Evolutionary conservation across 2,888 invertebrate genomes (phyloP), one percentile per base, ranked within the genome.

Genomic region (Fragum whitleyi): DNA sequence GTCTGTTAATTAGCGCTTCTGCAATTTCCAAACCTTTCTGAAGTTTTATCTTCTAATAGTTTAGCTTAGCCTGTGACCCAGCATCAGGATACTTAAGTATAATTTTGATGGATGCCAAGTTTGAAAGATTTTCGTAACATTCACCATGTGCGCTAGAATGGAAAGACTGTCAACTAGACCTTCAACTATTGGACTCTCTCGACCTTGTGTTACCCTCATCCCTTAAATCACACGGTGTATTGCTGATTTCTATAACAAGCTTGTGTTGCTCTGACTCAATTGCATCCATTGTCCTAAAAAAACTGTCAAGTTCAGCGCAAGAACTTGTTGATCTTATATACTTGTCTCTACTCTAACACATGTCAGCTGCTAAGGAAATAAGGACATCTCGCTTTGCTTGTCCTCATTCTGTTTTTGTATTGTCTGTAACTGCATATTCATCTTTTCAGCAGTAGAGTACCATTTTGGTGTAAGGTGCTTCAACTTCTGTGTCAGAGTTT

Each of bases 371-470:
- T 55, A 55, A 23, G 23, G 21, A 9, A 55, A 55, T 55, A n/a
- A 55, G 55, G 21, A n/a, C 23, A 23, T 21, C 55, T 21, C 55
- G n/a, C 23, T 55, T 23, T 21, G 55, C 23, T 23, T n/a, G n/a
- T n/a, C n/a, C n/a, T n/a, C n/a, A n/a, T n/a, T n/a, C n/a, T n/a
- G n/a, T n/a, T n/a, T 21, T 55, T 55, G 21, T 55, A 11, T 55
- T 55, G 23, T 23, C 23, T 11, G 11, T 21, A 55, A n/a, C 55
- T 21, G 55, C n/a, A 55, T 21, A 55, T 55, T 55, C 19, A 55
- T n/a, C 55, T 23, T 21, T 55, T 55, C 55, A 55, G 55, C 55
- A 55, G 21, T 55, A 21, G n/a, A n/a, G 23, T 55, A 21, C 55
- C 55, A 55, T 55, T 55, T 55, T 19, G 55, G 11, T n/a, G 23